Conservation (phyloP, 2,888 invertebrate genomes). For the Parasteatoda lunata region DNA sequence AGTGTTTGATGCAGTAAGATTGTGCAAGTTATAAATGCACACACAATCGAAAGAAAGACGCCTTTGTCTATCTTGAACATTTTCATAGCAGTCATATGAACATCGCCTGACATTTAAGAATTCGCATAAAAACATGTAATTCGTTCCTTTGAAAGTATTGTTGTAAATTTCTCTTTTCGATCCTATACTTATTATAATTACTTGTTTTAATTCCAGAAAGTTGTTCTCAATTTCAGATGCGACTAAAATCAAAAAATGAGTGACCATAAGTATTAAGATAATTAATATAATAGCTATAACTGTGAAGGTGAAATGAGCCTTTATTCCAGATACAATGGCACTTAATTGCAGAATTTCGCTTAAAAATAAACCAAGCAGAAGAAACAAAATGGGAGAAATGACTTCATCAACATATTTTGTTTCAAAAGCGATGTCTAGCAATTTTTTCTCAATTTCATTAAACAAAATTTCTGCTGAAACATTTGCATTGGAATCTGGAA, state of each 20-base stretch:
- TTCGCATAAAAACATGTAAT: neutral
- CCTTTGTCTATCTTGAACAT: constrained; percentile 30
- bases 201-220: constrained; percentile 7
- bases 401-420: neutral
- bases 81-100: constrained; percentile 40
- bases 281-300: neutral
- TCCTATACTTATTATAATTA: neutral
- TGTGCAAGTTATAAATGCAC: constrained; percentile 35
- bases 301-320: neutral
- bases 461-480: too few species aligned
- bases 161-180: neutral
- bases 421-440: neutral
- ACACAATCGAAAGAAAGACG: constrained; percentile 18
- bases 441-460: neutral
- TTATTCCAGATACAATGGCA: neutral
- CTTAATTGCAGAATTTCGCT: constrained; percentile 14
- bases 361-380: neutral
- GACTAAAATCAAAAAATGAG: neutral
- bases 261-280: neutral
- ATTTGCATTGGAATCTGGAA: too few species aligned
- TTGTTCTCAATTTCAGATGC: constrained; percentile 9
- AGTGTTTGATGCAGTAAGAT: constrained; percentile 6
- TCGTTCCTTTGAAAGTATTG: neutral
- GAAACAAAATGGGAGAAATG: constrained; percentile 10
- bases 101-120: neutral